Base-by-base conservation (phyloP, 2,888 invertebrate genomes). In the Drosophila macrothrix region DNA sequence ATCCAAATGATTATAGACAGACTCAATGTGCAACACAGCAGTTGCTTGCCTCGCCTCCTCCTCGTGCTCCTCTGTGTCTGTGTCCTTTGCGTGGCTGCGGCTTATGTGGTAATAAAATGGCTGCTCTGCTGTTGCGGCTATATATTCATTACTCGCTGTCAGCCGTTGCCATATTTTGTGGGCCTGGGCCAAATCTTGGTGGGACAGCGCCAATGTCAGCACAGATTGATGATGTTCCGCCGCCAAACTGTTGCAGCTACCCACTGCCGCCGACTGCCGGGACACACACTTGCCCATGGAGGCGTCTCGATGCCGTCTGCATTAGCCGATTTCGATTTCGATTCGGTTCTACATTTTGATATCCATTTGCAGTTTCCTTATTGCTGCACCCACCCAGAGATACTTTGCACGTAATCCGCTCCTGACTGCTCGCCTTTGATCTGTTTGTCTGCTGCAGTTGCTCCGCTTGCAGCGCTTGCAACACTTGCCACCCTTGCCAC, bases 261-360 rank as follows among this genome's bases (percentile, higher is more conserved):
- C 50, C 28, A 50, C 29, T 50, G 69, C 58, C 79, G 92, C 88
- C 61, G 92, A 85, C 88, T 93, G 93, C 79, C 93, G 92, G 56
- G 93, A 93, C 68, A 93, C 91, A 90, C 93, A 93, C 92, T 93
- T 93, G 90, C 93, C 93, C 93, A 93, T 93, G 55, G 73, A 69
- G 61, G 19, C 91, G 92, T 37, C 65, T 49, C 50, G 56, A 9
- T 52, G 33, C 49, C 37, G 46, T 49, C 54, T 37, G 53, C 67
- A 60, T 67, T 39, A 58, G 31, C 58, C 16, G 29, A 58, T 22
- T 56, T 29, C n/a, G 52, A 52, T 12, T 7, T 29, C n/a, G 52
- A 52, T 12, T 7, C 19, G 28, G 2, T 6, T 29, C n/a, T 12
- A n/a, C 28, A 52, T 29, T 52, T 29, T 29, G 39, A 9, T 41